Evolutionary conservation across 2,113 vertebrate genomes (phyloP), one percentile per base, ranked within the genome.

Genomic region (Syngnathus scovelli): DNA sequence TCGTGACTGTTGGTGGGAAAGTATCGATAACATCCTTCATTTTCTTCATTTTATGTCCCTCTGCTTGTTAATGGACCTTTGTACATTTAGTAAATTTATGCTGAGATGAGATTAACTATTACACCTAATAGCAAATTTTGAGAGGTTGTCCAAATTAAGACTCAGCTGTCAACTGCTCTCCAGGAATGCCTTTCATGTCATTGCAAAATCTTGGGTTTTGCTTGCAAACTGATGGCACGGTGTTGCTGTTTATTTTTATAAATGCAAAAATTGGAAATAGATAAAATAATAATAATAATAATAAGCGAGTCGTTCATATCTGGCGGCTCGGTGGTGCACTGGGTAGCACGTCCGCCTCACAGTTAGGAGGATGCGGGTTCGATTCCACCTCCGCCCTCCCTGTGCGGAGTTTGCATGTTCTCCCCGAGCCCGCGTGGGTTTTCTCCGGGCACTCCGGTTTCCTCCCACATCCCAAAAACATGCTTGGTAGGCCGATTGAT

Each of bases 181-280:
- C 83, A 84, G 86, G 86, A 85, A 78, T 84, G 85, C 81, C 73
- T 74, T 77, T 83, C 85, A 88, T 88, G 86, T 85, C 78, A 86
- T 87, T 87, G 88, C 85, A 88, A 86, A 86, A 89, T 87, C 86
- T 87, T 83, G 61, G 81, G 85, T 77, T 78, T 73, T 56, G 73
- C 66, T 81, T 76, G 52, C 68, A 83, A 83, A 78, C 70, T 72
- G 68, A 70, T 74, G 65, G 64, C 69, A 75, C 55, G 44, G 38
- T 76, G 71, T 75, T 81, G 72, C 78, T 85, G 85, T 80, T 66
- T 82, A 87, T 65, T 86, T 86, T 44, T 15, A 15, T 44, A 85
- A 89, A 87, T 87, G 85, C 86, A 89, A 86, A 85, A 80, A 85
- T 78, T 81, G 83, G 81, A 67, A 87, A 73, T 78, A 79, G 84